Evolutionary conservation across 2,797 vertebrate genomes (phyloP).

Genomic region (Coendou prehensilis): DNA sequence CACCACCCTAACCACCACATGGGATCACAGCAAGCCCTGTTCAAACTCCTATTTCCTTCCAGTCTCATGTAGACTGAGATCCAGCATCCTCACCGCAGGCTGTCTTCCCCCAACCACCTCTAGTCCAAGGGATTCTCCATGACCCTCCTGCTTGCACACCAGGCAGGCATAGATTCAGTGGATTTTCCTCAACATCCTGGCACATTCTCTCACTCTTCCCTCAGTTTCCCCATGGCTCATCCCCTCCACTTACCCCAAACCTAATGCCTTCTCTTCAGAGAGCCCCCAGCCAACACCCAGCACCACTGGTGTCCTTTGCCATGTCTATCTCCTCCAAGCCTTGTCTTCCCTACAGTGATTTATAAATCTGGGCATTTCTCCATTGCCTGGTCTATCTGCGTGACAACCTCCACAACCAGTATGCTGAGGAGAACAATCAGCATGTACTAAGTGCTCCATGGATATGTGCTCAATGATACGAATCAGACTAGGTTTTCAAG

Average conservation of each 20-base stretch:
- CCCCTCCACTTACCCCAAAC: not conserved
- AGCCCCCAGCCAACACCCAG: not conserved
- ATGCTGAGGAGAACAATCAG: too few relatives aligned
- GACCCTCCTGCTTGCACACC: not conserved
- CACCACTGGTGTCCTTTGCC: fast-evolving
- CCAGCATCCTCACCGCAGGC: not conserved
- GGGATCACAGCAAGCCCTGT: not conserved
- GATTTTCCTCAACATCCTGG: not conserved
- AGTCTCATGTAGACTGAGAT: not conserved
- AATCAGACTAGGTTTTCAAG: not conserved
- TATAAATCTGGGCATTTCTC: fast-evolving
- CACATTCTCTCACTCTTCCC: fast-evolving
- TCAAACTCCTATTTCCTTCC: not conserved
- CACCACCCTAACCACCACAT: not conserved
- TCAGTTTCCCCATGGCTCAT: not conserved
- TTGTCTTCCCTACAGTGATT: not conserved
- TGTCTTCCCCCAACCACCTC: fast-evolving
- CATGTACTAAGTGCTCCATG: not conserved
- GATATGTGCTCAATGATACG: not conserved
- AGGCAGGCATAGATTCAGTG: not conserved
- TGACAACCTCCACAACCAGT: too few relatives aligned
- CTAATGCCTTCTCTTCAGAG: not conserved
- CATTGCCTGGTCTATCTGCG: fast-evolving
- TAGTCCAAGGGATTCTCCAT: fast-evolving
- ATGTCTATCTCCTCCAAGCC: fast-evolving